Conservation (phyloP, 2,797 vertebrate genomes). For the Macroramphosus scolopax region DNA sequence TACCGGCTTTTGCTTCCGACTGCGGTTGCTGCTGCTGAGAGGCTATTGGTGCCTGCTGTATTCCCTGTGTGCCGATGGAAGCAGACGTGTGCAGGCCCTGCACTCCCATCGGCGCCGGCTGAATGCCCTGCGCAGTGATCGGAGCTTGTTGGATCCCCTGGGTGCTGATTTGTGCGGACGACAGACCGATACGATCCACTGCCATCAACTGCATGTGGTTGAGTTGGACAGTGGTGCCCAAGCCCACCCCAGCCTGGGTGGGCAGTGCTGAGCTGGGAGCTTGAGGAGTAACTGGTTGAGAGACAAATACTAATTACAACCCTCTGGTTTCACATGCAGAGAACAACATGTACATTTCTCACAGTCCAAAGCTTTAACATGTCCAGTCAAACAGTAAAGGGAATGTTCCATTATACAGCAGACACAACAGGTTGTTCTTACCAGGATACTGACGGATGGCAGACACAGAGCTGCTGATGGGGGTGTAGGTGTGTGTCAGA, state of each 20-base stretch:
- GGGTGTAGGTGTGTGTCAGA: constrained; percentile 93
- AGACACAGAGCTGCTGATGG: constrained; percentile 95
- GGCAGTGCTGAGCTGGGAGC: constrained; percentile 91
- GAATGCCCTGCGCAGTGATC: constrained; percentile 88
- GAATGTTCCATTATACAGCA: background rate
- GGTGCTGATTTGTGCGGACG: constrained; percentile 88
- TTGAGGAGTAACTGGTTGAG: constrained; percentile 87
- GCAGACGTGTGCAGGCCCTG: constrained; percentile 89
- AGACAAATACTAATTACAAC: constrained; percentile 2
- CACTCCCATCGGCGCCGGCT: constrained; percentile 87
- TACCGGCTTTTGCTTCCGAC: constrained; percentile 89
- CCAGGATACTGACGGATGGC: constrained; percentile 95
- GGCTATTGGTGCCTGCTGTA: constrained; percentile 85
- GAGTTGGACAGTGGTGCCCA: constrained; percentile 94
- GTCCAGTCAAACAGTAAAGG: background rate
- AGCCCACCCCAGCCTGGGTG: constrained; percentile 87
- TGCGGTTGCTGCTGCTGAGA: constrained; percentile 81
- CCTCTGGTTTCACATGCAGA: background rate
- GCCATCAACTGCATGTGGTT: constrained; percentile 99
- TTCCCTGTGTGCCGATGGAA: constrained; percentile 85
- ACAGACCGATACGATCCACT: constrained; percentile 93
- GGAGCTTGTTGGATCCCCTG: constrained; percentile 92
- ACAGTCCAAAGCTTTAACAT: background rate
- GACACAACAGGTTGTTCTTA: constrained; percentile 55
- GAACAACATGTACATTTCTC: no score